A percentile compares a stretch with the other conserved stretches of the same genome.
Evolutionary conservation across 1,140 invertebrate genomes (phyloP).

Genomic region (Drosophila arizonae): DNA sequence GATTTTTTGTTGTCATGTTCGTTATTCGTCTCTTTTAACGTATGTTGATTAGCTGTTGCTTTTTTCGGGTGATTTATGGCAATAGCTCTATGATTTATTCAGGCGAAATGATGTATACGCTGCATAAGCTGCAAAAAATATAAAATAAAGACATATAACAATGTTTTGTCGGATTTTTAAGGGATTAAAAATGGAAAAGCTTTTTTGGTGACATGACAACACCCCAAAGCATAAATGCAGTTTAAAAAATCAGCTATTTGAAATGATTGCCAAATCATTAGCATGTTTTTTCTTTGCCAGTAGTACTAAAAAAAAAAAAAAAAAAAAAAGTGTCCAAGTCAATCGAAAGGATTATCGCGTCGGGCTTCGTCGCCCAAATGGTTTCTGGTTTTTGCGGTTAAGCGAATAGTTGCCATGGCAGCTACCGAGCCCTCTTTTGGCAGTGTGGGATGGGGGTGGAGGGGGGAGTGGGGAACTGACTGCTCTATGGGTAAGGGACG

Average conservation of each 20-base stretch:
- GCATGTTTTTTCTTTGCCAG: not conserved
- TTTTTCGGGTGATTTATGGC: slow-evolving; percentile 29
- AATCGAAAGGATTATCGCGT: slow-evolving; percentile 51
- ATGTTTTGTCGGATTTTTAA: not conserved
- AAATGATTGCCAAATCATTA: slow-evolving; percentile 20
- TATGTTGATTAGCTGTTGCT: slow-evolving; percentile 68
- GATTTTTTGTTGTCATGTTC: slow-evolving; percentile 2
- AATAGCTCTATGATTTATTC: slow-evolving; percentile 24
- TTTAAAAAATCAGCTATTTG: slow-evolving; percentile 24
- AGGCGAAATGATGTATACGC: not conserved
- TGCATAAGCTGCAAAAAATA: not conserved
- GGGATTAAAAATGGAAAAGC: slow-evolving; percentile 3
- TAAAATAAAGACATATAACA: not conserved
- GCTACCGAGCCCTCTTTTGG: slow-evolving; percentile 17
- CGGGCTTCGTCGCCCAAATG: slow-evolving; percentile 30
- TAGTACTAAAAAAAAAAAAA: no score
- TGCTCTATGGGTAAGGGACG: not conserved
- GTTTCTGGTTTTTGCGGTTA: slow-evolving; percentile 47
- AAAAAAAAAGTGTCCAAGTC: slow-evolving; percentile 32
- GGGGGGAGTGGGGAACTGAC: not conserved
- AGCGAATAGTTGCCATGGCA: slow-evolving; percentile 34
- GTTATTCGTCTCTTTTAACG: slow-evolving; percentile 5
- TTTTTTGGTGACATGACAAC: not conserved
- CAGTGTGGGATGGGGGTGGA: not conserved
- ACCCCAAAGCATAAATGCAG: not conserved